Percentiles rank a stretch among this genome's conserved stretches.
Evolutionary conservation across 2,888 invertebrate species (phyloP).

Genomic region (Drosophila mayaguana): DNA sequence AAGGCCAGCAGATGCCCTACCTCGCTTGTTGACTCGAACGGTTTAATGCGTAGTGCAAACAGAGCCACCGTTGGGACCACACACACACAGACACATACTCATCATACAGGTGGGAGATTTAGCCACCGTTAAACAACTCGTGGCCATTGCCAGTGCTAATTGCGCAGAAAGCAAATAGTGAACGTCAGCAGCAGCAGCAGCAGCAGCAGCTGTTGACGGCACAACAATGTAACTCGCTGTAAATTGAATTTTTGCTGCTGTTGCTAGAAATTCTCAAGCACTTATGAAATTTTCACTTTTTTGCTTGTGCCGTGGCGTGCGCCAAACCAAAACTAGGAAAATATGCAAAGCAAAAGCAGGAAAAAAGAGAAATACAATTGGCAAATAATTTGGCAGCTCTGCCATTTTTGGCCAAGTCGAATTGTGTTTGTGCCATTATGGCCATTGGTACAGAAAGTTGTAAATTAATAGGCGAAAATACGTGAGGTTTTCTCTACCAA

Average conservation of each 20-base stretch:
- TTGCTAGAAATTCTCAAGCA: constrained; percentile 69
- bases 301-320: constrained; percentile 42
- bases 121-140: constrained; percentile 65
- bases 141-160: constrained; percentile 66
- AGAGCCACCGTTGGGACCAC: constrained; percentile 67
- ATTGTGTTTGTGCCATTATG: constrained; percentile 54
- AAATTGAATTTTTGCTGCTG: constrained; percentile 22
- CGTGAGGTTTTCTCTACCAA: constrained; percentile 53
- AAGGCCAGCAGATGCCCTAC: constrained; percentile 27
- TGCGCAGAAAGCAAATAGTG: constrained; percentile 67
- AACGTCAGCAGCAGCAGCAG: background rate
- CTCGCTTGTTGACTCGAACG: constrained; percentile 45
- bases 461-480: constrained; percentile 78
- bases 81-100: constrained; percentile 32
- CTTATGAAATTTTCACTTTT: constrained; percentile 73
- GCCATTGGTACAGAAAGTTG: constrained; percentile 71
- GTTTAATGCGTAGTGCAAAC: constrained; percentile 66
- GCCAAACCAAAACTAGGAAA: constrained; percentile 53
- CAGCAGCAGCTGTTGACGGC: constrained; percentile 25
- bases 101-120: constrained; percentile 44
- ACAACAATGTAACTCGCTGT: constrained; percentile 40
- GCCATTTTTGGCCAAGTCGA: constrained; percentile 64
- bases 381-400: constrained; percentile 47
- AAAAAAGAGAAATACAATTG: background rate
- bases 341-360: constrained; percentile 60